A percentile compares a stretch with the other conserved stretches of the same genome.
phyloP scores from a whole-genome alignment of 2,888 invertebrate species.

The Tipula vernalis region DNA sequence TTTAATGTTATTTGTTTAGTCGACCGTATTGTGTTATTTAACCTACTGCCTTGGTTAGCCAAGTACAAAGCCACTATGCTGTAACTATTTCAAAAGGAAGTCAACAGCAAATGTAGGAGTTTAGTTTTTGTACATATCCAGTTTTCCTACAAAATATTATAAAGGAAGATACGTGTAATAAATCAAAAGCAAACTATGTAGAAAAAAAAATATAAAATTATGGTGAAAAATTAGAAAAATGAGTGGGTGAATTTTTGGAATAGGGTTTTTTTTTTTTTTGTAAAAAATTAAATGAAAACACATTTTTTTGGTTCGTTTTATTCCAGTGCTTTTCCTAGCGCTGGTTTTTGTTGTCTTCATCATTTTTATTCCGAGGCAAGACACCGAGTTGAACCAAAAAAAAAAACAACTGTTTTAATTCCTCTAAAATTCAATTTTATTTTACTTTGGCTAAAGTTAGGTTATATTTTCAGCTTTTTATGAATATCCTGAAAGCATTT shows the following conservation, averaged over 20 bases:
- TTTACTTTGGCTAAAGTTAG: neutral
- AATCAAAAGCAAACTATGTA: neutral
- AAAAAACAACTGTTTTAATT: neutral
- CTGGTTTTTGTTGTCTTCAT: neutral
- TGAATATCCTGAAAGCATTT: neutral
- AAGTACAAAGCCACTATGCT: neutral
- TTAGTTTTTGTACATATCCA: neutral
- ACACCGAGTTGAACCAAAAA: neutral
- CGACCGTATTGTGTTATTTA: neutral
- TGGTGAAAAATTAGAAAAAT: neutral
- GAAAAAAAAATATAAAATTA: neutral
- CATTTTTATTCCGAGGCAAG: neutral
- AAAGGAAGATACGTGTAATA: neutral
- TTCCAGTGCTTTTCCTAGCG: neutral
- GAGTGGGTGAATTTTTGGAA: neutral
- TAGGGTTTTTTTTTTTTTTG: neutral
- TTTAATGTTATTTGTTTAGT: neutral
- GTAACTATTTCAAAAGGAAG: neutral
- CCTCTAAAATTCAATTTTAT: neutral
- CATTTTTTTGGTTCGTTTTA: neutral
- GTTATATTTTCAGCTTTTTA: neutral
- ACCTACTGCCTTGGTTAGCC: neutral
- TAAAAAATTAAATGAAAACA: neutral
- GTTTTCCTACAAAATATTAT: neutral
- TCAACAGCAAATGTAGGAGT: neutral